Evolutionary conservation across 2,888 invertebrate genomes (phyloP), one percentile per base, ranked within the genome.

Genomic region (Leptopilina myrica): DNA sequence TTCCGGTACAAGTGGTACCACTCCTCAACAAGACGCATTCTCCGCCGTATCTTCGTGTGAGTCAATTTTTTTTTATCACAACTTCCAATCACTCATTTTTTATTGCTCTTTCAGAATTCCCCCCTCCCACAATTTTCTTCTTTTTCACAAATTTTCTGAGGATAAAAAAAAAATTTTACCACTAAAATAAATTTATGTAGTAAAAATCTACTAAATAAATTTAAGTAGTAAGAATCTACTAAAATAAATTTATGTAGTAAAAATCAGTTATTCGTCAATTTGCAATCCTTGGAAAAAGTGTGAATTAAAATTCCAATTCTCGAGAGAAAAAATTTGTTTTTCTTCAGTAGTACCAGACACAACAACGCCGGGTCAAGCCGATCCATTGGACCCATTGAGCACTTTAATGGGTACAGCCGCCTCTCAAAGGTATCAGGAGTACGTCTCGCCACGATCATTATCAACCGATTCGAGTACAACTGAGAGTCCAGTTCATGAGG

Each of bases 391-490:
- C 82, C 90, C 90, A 0, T 86, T 92, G 76, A 90, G 91, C 83
- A 90, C 89, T 7, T 80, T 90, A 82, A 91, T 88, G 86, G 90
- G 89, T 73, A 87, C 89, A 67, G 87, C 90, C 85, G 86, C 90
- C 20, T 87, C 83, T 43, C 91, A 91, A 81, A 88, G 91, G 87
- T 91, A 91, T 81, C 91, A 90, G 80, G 91, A 91, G 59, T 91
- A 91, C 86, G 90, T 91, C 5, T 91, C 91, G 0, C 96, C 97
- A 0, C 93, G 97, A 64, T 96, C 96, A 14, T 92, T 97, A 46
- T 96, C 96, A 85, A 97, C 96, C 90, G 95, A 96, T 89, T 96
- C 96, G 62, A 96, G 96, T 56, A 95, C 96, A 82, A 96, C 96
- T 4, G 96, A 96, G 89, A 96, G 96, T 59, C 96, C 96, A 1